Evolutionary conservation across 2,113 vertebrate genomes (phyloP), one percentile per base, ranked within the genome.

Genomic region (Oryzias javanicus): DNA sequence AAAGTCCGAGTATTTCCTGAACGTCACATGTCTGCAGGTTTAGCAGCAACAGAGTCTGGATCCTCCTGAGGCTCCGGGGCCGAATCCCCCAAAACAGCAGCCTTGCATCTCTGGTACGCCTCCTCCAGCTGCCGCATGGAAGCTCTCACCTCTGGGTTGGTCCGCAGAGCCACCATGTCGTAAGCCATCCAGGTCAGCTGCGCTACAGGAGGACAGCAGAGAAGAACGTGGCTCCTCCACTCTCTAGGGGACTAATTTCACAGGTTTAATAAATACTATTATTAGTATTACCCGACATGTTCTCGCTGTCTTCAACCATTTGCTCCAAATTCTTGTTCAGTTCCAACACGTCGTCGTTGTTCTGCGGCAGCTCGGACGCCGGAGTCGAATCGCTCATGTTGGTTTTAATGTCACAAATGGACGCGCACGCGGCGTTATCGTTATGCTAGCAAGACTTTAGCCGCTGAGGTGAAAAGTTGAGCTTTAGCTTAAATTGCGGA

Each of bases 171-270:
- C 40, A 92, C 89, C 86, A 92, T 90, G 76, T 95, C 91, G 1
- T 95, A 95, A 1, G 87, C 79, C 92, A 95, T 92, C 91, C 91
- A 94, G 0, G 91, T 87, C 46, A 92, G 67, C 53, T 89, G 89
- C 65, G 94, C 96, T 98, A 40, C 63, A 86, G 67, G 67, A 16
- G 59, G 7, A 49, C n/a, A 70, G 6, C 29, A 2, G 16, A n/a
- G 22, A 25, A 8, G 6, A 44, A 1, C n/a, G 8, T 51, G 18
- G n/a, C 4, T 17, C 0, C 6, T 20, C 45, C 27, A 12, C 16
- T 14, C 19, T 49, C 5, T 44, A 1, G 27, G 1, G 45, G 0
- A 18, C 17, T n/a, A 7, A 18, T 22, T 2, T 22, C 2, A 22
- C 3, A 3, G 22, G 22, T 3, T 22, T 22, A 22, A 22, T 22